A percentile compares a stretch with the other conserved stretches of the same genome.
Conservation (phyloP, 2,797 vertebrate species). For the Melanogrammus aeglefinus region DNA sequence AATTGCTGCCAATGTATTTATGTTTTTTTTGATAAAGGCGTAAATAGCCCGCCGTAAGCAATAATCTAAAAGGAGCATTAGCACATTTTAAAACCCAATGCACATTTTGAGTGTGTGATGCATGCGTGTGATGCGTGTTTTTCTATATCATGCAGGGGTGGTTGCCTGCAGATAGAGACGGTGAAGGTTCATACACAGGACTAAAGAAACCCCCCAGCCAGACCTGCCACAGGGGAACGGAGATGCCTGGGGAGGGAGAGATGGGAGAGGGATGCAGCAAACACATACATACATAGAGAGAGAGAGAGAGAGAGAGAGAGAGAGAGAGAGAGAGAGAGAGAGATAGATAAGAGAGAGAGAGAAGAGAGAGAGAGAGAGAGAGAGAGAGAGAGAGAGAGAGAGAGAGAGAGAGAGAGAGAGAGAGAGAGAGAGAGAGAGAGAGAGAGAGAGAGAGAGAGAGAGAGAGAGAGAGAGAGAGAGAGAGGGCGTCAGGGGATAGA, state of each 20-base stretch:
- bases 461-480: conserved; percentile 38
- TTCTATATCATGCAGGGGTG: conserved; percentile 51
- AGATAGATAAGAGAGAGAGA: conserved; percentile 28
- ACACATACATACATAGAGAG: conserved; percentile 20
- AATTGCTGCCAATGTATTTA: too few species aligned
- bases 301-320: conserved; percentile 39
- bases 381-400: conserved; percentile 41
- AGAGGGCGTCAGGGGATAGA: conserved; percentile 1
- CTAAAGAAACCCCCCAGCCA: conserved; percentile 65
- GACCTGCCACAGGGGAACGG: conserved; percentile 69
- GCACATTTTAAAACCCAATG: conserved; percentile 7
- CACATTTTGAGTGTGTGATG: conserved; percentile 10
- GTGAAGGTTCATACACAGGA: conserved; percentile 71
- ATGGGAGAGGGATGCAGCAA: conserved; percentile 33
- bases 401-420: conserved; percentile 31
- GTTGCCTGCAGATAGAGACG: conserved; percentile 51
- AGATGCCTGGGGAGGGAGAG: conserved; percentile 62
- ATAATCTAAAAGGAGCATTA: neutral
- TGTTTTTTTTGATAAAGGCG: too few species aligned
- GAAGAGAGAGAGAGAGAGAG: conserved; percentile 45
- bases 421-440: conserved; percentile 46
- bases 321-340: conserved; percentile 45
- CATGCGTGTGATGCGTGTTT: conserved; percentile 20
- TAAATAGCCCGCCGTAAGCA: neutral
- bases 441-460: conserved; percentile 40